These are phyloP conservation scores for Sarcophaga variegata DNA, from an alignment of 2,888 invertebrate genomes.

Conservation along the genomic window DNA sequence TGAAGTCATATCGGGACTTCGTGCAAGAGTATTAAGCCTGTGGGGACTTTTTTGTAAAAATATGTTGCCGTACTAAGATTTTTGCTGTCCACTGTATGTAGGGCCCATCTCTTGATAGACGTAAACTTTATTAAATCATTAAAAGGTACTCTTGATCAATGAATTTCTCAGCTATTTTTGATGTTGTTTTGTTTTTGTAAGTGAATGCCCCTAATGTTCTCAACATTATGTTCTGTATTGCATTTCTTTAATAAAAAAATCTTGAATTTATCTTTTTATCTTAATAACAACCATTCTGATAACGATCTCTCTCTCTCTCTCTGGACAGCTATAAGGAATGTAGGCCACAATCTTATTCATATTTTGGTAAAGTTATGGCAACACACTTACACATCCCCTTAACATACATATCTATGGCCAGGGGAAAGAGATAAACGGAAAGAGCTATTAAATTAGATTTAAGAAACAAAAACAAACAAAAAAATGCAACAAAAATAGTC, in stretches of 20 bases:
- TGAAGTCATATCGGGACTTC: too few species aligned
- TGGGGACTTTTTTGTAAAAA: too few species aligned
- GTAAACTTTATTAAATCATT: too few species aligned
- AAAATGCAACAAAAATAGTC: not conserved
- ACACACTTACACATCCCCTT: slow-evolving; percentile 1
- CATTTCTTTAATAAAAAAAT: slow-evolving; percentile 37
- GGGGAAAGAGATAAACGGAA: not conserved
- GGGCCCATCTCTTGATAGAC: too few species aligned
- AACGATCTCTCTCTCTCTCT: too few species aligned
- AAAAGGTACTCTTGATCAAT: too few species aligned
- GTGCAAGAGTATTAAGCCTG: too few species aligned
- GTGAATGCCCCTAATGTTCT: slow-evolving; percentile 51
- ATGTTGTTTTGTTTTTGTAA: too few species aligned
- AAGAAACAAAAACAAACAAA: slow-evolving; percentile 16
- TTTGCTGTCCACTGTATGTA: too few species aligned
- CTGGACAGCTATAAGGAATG: slow-evolving; percentile 15
- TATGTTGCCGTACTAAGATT: too few species aligned
- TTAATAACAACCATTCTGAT: slow-evolving; percentile 47
- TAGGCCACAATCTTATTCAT: slow-evolving; percentile 17
- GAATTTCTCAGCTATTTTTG: too few species aligned
- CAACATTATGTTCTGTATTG: slow-evolving; percentile 38
- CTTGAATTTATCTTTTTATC: slow-evolving; percentile 59
- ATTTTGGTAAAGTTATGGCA: slow-evolving; percentile 15
- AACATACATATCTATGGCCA: not conserved
- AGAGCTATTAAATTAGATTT: slow-evolving; percentile 66